Evolutionary conservation across 2,113 vertebrate species (phyloP).

Genomic region (Chamaea fasciata): DNA sequence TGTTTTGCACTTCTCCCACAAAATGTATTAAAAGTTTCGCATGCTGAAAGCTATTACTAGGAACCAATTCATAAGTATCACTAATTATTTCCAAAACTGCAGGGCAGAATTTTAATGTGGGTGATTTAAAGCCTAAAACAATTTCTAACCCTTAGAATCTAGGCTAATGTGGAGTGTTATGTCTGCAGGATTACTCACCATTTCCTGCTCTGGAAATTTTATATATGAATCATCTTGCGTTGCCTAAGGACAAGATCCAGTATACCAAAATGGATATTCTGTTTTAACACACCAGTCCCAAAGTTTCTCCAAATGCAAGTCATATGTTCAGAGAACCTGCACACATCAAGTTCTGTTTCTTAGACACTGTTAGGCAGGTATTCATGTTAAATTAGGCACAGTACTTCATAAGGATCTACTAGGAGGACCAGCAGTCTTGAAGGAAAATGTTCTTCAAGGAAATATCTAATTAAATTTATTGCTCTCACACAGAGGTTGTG

Average conservation of each 20-base stretch:
- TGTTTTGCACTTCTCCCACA: neutral
- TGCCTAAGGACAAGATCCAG: neutral
- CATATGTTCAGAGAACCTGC: neutral
- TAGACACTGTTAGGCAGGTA: neutral
- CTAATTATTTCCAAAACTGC: neutral
- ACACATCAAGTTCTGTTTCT: neutral
- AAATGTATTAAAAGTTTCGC: neutral
- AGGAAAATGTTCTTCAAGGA: neutral
- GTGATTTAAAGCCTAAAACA: neutral
- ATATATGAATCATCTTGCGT: neutral
- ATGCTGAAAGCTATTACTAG: neutral
- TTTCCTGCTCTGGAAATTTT: neutral
- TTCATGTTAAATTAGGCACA: neutral
- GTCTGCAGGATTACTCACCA: neutral
- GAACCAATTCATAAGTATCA: neutral
- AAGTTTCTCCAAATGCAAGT: neutral
- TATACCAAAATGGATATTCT: neutral
- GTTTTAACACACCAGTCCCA: neutral
- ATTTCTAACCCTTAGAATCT: neutral
- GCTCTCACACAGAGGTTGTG: neutral
- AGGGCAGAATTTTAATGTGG: neutral
- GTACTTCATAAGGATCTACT: neutral
- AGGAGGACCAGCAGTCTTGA: neutral
- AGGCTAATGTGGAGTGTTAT: neutral
- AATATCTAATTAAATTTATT: neutral